Evolutionary conservation across 2,113 vertebrate genomes (phyloP), one percentile per base, ranked within the genome.

Genomic region (Equus quagga): DNA sequence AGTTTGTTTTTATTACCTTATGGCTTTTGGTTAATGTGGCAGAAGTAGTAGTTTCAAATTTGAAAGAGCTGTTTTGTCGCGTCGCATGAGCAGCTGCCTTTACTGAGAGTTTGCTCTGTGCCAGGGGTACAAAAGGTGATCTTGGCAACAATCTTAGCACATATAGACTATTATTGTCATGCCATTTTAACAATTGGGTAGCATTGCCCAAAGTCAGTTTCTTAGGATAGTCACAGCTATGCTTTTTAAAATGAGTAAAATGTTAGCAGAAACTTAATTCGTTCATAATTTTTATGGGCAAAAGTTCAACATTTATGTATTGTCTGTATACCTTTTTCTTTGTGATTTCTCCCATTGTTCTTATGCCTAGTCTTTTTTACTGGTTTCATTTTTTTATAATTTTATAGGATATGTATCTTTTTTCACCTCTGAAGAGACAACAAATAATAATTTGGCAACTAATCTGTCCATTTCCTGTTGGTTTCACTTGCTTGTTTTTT

Each of bases 291-390:
- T 85, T 84, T 81, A 65, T 36, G 11, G 56, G 23, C 33, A 91
- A 11, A 62, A 67, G 13, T 88, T 91, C 81, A 85, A 70, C 41
- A 65, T 96, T 95, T 82, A n/a, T 79, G 23, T 73, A 41, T 95
- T 44, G n/a, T 56, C 72, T 75, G 4, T 78, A 56, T 15, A 33
- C 8, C 6, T 67, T 95, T 95, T 70, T 58, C 17, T 84, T 72
- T 76, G n/a, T 89, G 64, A 85, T 60, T 65, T 90, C n/a, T 72
- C 73, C 64, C 46, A 54, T 75, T 87, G 62, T 49, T 95, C 73
- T 78, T 64, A 72, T 58, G 49, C 26, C 24, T 58, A n/a, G 24
- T 78, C 18, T 87, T 75, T 91, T 56, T 70, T 24, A 82, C 8
- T 76, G 21, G 44, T 75, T 85, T 76, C 10, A 81, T 64, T 80